These are phyloP conservation scores for Aspiorhynchus laticeps DNA, from an alignment of 2,113 vertebrate genomes.

Conservation along the genomic window DNA sequence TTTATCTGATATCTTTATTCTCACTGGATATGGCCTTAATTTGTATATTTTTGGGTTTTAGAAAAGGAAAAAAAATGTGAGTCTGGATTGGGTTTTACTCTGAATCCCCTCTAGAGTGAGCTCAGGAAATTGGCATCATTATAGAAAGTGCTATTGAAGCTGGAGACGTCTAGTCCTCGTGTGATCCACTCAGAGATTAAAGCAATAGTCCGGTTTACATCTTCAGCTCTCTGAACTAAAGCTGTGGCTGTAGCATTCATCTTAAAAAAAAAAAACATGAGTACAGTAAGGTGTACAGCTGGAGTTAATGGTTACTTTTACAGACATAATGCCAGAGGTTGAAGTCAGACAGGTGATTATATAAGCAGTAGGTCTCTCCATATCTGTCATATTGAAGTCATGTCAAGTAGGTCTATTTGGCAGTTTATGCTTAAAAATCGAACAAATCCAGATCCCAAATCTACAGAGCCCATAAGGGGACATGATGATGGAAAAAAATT, in stretches of 20 bases:
- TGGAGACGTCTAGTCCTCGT: slow-evolving; percentile 41
- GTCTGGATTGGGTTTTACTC: slow-evolving; percentile 1
- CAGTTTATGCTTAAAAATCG: background rate
- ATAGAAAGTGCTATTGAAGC: slow-evolving; percentile 66
- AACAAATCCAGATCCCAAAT: background rate
- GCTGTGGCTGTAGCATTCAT: background rate
- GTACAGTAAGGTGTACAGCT: background rate
- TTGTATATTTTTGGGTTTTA: slow-evolving; percentile 30
- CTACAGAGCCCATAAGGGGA: background rate
- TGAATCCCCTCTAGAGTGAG: slow-evolving; percentile 34
- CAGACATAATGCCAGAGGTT: background rate
- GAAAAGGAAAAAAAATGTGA: background rate
- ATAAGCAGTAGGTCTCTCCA: background rate
- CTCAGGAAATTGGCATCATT: slow-evolving; percentile 66
- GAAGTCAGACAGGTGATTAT: background rate
- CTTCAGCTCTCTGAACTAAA: background rate
- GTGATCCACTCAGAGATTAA: slow-evolving; percentile 30
- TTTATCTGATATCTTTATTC: slow-evolving; percentile 3
- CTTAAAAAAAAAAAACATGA: background rate
- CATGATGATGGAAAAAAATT: background rate
- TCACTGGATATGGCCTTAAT: background rate
- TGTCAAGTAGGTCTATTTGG: background rate
- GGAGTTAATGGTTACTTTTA: background rate
- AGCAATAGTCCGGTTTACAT: background rate
- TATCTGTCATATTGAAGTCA: background rate